Evolutionary conservation across 2,113 vertebrate species (phyloP).

Genomic region (Sprattus sprattus): DNA sequence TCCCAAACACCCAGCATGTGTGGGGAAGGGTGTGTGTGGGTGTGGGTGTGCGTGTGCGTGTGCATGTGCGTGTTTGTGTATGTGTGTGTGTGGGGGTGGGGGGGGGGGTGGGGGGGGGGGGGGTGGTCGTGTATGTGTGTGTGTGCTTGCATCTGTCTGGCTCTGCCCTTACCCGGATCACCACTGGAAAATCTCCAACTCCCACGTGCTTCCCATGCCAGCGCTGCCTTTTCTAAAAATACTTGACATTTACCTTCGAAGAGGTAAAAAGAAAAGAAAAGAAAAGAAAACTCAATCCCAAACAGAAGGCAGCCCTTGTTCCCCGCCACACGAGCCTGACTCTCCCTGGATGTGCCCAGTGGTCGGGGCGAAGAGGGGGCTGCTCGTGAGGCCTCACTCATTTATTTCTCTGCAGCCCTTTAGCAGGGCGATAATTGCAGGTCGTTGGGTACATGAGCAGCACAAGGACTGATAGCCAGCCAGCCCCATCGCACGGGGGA

Average conservation of each 20-base stretch:
- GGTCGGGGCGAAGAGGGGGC: background rate
- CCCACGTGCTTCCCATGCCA: background rate
- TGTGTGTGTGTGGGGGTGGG: conserved; percentile 18
- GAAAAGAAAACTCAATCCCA: background rate
- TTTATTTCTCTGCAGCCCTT: conserved; percentile 39
- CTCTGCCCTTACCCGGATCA: conserved; percentile 12
- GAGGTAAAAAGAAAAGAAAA: conserved; percentile 9
- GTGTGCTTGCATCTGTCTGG: conserved; percentile 16
- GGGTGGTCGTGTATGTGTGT: conserved; percentile 18
- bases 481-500: conserved; percentile 11
- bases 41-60: background rate
- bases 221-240: conserved; percentile 35
- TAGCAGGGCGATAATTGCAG: conserved; percentile 46
- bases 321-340: background rate
- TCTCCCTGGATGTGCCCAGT: background rate
- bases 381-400: background rate
- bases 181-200: background rate
- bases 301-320: conserved; percentile 13
- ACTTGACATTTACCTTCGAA: conserved; percentile 43
- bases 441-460: conserved; percentile 33
- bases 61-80: background rate
- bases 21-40: conserved; percentile 17
- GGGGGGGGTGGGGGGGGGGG: no score
- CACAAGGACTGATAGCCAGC: conserved; percentile 23
- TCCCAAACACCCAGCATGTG: conserved; percentile 22